Evolutionary conservation across 2,888 invertebrate species (phyloP), one percentile per base, ranked within the genome.

Genomic region (Napeogenes sylphis): DNA sequence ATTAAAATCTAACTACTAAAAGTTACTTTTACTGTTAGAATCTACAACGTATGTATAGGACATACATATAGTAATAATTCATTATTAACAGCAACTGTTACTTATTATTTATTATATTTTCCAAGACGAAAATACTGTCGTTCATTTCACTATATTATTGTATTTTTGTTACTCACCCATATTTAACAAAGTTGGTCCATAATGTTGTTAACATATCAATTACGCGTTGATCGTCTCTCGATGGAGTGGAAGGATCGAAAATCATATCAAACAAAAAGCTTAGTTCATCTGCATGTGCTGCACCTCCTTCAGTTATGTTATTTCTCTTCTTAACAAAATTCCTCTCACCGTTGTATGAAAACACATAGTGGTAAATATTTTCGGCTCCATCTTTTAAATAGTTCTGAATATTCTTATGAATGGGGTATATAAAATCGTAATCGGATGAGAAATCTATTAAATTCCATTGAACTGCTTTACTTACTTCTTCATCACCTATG

Each of bases 261-360:
- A 66, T 59, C 14, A 71, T 58, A 13, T 77, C 74, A 55, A 81
- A 82, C 3, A 83, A 45, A 63, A 82, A 83, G 0, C 79, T 79
- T 3, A 79, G 33, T 8, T 82, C 80, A 63, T 80, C 79, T 3
- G 71, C 72, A 61, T 82, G 81, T 0, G 70, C 56, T 0, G 78
- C 79, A 0, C 77, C 77, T 0, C 62, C 68, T 0, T 42, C 61
- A 0, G 70, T 74, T 0, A 75, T 61, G 30, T 76, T 76, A 42
- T 10, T 10, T 0, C 53, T 68, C 8, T 66, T 56, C 66, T 81
- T 83, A 0, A 71, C 62, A 55, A 77, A 78, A 61, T 84, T 81
- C 62, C 84, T 78, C 1, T 66, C 73, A 3, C 85, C 84, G 12
- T 71, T 72, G 58, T 84, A 83, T 1, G 75, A 74, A 59, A 86